Evolutionary conservation across 2,113 vertebrate species (phyloP).

Genomic region (Martes martes): DNA sequence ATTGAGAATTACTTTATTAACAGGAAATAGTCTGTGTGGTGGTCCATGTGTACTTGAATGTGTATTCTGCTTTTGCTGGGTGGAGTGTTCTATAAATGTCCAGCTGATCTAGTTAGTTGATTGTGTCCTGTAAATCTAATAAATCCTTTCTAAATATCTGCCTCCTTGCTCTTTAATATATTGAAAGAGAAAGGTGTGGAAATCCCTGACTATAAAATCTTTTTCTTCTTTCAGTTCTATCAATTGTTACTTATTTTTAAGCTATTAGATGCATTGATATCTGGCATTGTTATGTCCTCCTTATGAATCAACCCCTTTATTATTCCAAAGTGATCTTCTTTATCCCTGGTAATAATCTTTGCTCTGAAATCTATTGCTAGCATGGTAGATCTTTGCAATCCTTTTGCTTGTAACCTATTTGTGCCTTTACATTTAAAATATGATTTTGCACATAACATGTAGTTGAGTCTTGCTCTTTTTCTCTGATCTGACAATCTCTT

Average conservation of each 20-base stretch:
- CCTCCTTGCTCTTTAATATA: background rate
- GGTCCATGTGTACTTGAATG: background rate
- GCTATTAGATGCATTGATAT: background rate
- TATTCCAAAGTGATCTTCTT: background rate
- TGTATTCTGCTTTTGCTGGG: background rate
- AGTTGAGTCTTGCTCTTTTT: background rate
- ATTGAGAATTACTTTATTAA: background rate
- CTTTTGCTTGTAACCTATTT: background rate
- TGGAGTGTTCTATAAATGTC: background rate
- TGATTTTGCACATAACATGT: background rate
- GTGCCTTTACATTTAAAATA: background rate
- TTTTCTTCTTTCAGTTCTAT: background rate
- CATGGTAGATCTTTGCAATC: background rate
- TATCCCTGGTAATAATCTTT: background rate
- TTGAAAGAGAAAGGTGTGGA: background rate
- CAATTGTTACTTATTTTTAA: background rate
- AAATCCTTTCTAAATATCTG: background rate
- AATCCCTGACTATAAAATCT: background rate
- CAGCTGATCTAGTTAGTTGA: background rate
- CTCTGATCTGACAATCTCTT: background rate
- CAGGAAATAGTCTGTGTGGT: background rate
- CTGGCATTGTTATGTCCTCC: background rate
- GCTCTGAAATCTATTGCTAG: background rate
- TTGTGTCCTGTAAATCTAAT: background rate
- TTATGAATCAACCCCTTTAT: background rate